Evolutionary conservation across 2,797 vertebrate genomes (phyloP).

Genomic region (Sebastes variabilis): DNA sequence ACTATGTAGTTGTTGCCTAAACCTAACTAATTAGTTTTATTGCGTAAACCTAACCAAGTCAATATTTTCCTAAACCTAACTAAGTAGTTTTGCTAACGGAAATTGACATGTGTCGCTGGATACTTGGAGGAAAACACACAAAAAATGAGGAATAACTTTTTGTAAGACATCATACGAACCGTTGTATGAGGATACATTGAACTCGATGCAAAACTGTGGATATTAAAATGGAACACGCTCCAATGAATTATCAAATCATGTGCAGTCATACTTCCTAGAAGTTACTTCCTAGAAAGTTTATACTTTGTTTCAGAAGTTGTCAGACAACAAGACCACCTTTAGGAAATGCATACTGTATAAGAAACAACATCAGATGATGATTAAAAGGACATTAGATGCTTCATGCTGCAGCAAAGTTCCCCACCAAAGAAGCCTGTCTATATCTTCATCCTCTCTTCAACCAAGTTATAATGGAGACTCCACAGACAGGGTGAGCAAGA

Average conservation of each 20-base stretch:
- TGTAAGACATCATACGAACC: too few relatives aligned
- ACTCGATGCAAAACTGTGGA: not conserved
- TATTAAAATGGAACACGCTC: not conserved
- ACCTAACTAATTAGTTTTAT: too few relatives aligned
- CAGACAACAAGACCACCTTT: not conserved
- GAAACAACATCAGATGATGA: constrained; percentile 9
- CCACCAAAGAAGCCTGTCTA: constrained; percentile 13
- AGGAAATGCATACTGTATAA: not conserved
- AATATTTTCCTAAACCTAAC: too few relatives aligned
- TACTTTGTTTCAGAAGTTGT: not conserved
- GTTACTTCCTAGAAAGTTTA: not conserved
- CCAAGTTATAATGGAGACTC: constrained; percentile 20
- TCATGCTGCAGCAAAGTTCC: constrained; percentile 17
- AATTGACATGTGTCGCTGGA: accelerated
- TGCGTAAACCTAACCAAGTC: too few relatives aligned
- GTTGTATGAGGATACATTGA: too few relatives aligned
- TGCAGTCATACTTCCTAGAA: not conserved
- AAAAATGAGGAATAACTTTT: too few relatives aligned
- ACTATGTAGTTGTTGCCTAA: too few relatives aligned
- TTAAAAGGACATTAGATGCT: constrained; percentile 16
- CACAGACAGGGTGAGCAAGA: constrained; percentile 32
- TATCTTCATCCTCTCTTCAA: constrained; percentile 28
- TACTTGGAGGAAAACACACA: too few relatives aligned
- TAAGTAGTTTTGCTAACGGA: accelerated
- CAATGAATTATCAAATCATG: not conserved